Conservation (phyloP, 1,140 invertebrate species). For the Teleopsis dalmanni region DNA sequence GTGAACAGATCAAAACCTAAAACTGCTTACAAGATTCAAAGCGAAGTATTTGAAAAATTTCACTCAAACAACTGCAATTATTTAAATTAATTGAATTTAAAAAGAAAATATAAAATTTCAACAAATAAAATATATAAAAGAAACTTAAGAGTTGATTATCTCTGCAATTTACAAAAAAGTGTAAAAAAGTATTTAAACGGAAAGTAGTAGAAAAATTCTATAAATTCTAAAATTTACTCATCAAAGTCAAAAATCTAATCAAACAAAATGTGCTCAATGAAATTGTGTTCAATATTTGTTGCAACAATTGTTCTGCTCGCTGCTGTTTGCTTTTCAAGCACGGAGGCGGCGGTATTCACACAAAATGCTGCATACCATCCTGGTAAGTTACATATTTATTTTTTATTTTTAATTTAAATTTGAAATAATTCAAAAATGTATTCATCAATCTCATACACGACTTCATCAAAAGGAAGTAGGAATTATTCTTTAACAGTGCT, state of each 20-base stretch:
- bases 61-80: background rate
- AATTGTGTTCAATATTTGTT: constrained; percentile 26
- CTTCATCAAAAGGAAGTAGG: too few species aligned
- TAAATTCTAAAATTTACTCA: background rate
- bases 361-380: constrained; percentile 31
- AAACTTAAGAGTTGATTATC: background rate
- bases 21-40: background rate
- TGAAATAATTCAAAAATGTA: background rate
- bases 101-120: background rate
- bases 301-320: constrained; percentile 17
- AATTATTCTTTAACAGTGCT: background rate
- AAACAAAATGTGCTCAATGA: constrained; percentile 30
- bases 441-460: too few species aligned
- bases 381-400: constrained; percentile 29
- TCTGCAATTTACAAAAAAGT: background rate
- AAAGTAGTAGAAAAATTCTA: background rate
- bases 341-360: constrained; percentile 32
- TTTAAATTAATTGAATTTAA: background rate
- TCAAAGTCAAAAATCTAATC: background rate
- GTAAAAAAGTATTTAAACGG: background rate
- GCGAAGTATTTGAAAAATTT: background rate
- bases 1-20: constrained; percentile 5
- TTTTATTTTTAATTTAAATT: background rate
- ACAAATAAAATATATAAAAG: background rate
- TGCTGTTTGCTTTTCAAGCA: constrained; percentile 1